phyloP scores from a whole-genome alignment of 2,113 vertebrate genomes.

The Albula goreensis region DNA sequence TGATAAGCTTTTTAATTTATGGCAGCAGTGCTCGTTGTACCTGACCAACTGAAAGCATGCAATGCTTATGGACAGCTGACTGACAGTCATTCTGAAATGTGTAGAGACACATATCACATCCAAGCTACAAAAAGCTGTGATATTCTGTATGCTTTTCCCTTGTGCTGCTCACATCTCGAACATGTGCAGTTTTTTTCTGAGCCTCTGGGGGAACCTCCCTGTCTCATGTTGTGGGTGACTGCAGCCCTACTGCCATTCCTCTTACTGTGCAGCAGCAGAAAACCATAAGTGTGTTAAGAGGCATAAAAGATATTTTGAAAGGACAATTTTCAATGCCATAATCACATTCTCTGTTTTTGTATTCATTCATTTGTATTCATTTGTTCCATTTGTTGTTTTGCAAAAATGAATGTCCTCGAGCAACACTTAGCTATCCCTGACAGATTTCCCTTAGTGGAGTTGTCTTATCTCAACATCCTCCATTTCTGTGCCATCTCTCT shows the following conservation, averaged over 20 bases:
- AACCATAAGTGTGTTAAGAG: neutral
- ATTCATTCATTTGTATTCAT: no score
- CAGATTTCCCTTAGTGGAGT: no score
- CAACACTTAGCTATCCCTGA: no score
- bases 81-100: no score
- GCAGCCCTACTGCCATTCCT: neutral
- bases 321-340: no score
- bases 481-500: slow-evolving; percentile 11
- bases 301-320: neutral
- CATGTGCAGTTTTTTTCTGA: neutral
- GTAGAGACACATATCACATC: no score
- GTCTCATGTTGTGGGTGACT: neutral
- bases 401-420: no score
- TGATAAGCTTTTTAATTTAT: neutral
- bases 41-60: neutral
- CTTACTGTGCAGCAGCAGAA: neutral
- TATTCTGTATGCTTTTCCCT: neutral
- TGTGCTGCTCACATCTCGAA: neutral
- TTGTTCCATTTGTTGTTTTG: no score
- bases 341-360: no score
- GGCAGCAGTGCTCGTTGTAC: neutral
- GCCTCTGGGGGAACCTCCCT: neutral
- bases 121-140: neutral
- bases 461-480: neutral
- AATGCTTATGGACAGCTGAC: neutral